Evolutionary conservation across 2,113 vertebrate species (phyloP).

Genomic region (Solea solea): DNA sequence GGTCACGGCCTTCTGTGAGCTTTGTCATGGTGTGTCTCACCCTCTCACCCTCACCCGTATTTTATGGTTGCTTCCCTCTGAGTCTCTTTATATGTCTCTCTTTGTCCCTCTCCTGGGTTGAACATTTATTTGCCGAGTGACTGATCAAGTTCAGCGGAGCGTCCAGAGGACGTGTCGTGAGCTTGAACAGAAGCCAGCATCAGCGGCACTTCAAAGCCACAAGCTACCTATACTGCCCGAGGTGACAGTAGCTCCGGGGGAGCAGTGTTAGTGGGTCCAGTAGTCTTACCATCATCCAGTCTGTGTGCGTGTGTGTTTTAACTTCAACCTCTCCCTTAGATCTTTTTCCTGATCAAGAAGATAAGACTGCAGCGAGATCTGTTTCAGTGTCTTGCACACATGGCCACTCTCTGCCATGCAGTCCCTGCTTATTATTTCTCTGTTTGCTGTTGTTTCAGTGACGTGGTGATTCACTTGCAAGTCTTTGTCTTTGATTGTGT

Average conservation of each 20-base stretch:
- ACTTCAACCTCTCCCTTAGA: slow-evolving; percentile 48
- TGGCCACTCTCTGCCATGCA: slow-evolving; percentile 31
- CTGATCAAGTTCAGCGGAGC: slow-evolving; percentile 75
- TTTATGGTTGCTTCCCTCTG: slow-evolving; percentile 32
- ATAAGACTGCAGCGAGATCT: slow-evolving; percentile 44
- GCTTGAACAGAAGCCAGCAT: slow-evolving; percentile 69
- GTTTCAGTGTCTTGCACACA: slow-evolving; percentile 48
- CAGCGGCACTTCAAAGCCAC: slow-evolving; percentile 68
- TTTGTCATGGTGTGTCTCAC: slow-evolving; percentile 10
- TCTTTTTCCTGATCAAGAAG: slow-evolving; percentile 60
- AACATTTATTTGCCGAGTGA: slow-evolving; percentile 71
- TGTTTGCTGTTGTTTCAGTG: slow-evolving; percentile 40
- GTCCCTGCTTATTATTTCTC: slow-evolving; percentile 30
- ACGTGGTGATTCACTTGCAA: slow-evolving; percentile 26
- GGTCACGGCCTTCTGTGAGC: slow-evolving; percentile 21
- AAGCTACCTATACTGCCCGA: slow-evolving; percentile 44
- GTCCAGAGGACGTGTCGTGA: slow-evolving; percentile 65
- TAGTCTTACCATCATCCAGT: slow-evolving; percentile 53
- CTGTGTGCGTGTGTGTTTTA: slow-evolving; percentile 38
- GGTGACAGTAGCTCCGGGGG: slow-evolving; percentile 58
- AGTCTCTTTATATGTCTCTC: slow-evolving; percentile 18
- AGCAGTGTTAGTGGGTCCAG: slow-evolving; percentile 44
- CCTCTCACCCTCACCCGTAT: not conserved
- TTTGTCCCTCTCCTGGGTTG: slow-evolving; percentile 61
- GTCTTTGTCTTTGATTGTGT: slow-evolving; percentile 48